Base-by-base conservation (phyloP, 2,888 invertebrate species). In the Andricus quercusramuli region DNA sequence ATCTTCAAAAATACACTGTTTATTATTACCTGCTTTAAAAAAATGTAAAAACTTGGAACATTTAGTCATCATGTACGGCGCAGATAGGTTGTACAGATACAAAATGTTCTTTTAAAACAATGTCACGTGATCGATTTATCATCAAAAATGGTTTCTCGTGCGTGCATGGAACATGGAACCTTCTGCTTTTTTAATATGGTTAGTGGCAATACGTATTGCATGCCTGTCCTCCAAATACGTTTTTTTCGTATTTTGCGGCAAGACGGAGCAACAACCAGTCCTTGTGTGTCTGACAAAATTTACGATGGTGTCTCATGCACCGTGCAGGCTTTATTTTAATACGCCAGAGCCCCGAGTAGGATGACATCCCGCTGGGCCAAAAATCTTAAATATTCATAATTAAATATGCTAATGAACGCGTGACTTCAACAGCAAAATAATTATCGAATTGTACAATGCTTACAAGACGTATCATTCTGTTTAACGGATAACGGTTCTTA, bases 381-480 rank as follows among this genome's bases (percentile, higher is more conserved):
- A 91, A 91, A 91, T 91, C 88, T 90, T 89, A 91, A 91, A 91
- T 90, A 91, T 91, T 91, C 90, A 90, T 90, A 91, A 91, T 91
- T 91, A 91, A 91, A 91, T 91, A 91, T 91, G 91, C 90, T 91
- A 91, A 91, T 91, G 90, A 90, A 90, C 89, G 89, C 87, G 86
- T 88, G 89, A 89, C 90, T 89, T 90, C 88, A 89, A 90, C 89
- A 89, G 89, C 83, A 87, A 90, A 91, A 91, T 90, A 90, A 91
- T 91, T 90, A 91, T 91, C 90, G 90, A 91, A 90, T 89, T 87
- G 88, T 89, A 90, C 90, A 91, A 91, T 90, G 90, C 87, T 84
- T 85, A 84, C 81, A 84, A 84, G 83, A 82, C 81, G 84, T 76
- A 82, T 68, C 84, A 78, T 70, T 84, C 82, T 80, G 78, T 77